phyloP scores from a whole-genome alignment of 2,888 invertebrate species.

The Odontocerum albicorne region DNA sequence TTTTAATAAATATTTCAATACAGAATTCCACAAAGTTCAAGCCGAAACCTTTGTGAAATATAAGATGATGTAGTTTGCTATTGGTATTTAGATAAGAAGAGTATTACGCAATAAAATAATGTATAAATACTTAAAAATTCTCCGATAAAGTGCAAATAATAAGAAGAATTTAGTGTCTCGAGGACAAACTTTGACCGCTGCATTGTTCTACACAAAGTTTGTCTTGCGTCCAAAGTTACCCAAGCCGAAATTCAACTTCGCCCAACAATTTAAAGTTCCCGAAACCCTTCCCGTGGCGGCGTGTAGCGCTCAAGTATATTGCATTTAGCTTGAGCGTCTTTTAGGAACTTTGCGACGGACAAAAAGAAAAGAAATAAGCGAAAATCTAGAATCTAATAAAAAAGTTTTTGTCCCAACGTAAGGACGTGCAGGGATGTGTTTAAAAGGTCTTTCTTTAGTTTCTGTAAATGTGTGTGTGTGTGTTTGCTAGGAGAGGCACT shows the following conservation, averaged over 20 bases:
- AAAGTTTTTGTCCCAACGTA: constrained; percentile 32
- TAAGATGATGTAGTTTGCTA: too few relatives aligned
- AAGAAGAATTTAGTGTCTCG: not conserved
- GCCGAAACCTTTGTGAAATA: too few relatives aligned
- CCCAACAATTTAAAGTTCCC: constrained; percentile 29
- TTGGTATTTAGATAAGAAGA: too few relatives aligned
- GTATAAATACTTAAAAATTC: not conserved
- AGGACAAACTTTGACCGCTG: constrained; percentile 20
- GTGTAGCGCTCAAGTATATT: constrained; percentile 30
- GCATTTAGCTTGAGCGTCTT: constrained; percentile 35
- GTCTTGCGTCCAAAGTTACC: constrained; percentile 8
- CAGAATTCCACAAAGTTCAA: too few relatives aligned
- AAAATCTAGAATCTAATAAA: constrained; percentile 37
- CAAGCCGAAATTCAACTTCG: constrained; percentile 22
- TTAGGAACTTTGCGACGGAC: constrained; percentile 29
- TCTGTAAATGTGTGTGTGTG: too few relatives aligned
- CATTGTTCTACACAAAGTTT: constrained; percentile 16
- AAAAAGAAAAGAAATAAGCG: constrained; percentile 24
- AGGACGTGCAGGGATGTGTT: constrained; percentile 8
- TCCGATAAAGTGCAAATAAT: constrained; percentile 10
- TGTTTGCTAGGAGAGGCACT: too few relatives aligned
- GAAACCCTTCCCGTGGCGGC: constrained; percentile 14
- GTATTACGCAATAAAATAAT: too few relatives aligned
- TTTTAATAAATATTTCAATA: too few relatives aligned
- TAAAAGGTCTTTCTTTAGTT: too few relatives aligned